Base-by-base conservation (phyloP, 2,113 vertebrate genomes). In the Hiodon alosoides region DNA sequence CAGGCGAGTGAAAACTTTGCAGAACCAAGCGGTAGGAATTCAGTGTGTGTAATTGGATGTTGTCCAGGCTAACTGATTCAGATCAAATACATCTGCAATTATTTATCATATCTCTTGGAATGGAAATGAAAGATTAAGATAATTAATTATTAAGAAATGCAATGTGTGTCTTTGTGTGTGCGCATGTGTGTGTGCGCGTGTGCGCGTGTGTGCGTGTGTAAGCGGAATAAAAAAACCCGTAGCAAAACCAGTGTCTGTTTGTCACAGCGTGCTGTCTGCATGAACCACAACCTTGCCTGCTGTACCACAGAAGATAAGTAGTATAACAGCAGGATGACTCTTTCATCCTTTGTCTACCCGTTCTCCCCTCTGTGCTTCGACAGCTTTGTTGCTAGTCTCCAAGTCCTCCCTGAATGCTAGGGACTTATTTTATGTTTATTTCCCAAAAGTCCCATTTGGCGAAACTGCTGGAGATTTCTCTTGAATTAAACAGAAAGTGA, bases 381-480 rank as follows among this genome's bases (percentile, higher is more conserved):
- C 14, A 14, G 4, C 5, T 14, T 50, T 3, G 13, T 47, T 51
- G 11, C 58, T 59, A 17, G 8, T 69, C 14, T 54, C 67, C 46
- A 66, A 47, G 8, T 66, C 31, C 31, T 31, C 31, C 31, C 31
- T 31, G 31, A 31, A 31, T 31, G 31, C 31, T 31, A 53, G 16
- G 51, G 55, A 51, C 66, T 68, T 46, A 31, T 47, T 50, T 68
- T 48, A n/a, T n/a, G 47, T 68, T 14, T n/a, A 52, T 67, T 51
- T 67, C 66, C 47, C 66, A 51, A 50, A 14, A n/a, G 60, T 62
- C n/a, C 31, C 68, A 70, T 6, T 55, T 17, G 17, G 52, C 10
- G 50, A 55, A 73, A 52, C 9, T 62, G 65, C 61, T 53, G 46
- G 51, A 66, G 72, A 47, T 51, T 69, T 50, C 50, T 51, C 48